These are phyloP conservation scores for Mesoclemmys tuberculata DNA, from an alignment of 2,113 vertebrate species.

Conservation along the genomic window DNA sequence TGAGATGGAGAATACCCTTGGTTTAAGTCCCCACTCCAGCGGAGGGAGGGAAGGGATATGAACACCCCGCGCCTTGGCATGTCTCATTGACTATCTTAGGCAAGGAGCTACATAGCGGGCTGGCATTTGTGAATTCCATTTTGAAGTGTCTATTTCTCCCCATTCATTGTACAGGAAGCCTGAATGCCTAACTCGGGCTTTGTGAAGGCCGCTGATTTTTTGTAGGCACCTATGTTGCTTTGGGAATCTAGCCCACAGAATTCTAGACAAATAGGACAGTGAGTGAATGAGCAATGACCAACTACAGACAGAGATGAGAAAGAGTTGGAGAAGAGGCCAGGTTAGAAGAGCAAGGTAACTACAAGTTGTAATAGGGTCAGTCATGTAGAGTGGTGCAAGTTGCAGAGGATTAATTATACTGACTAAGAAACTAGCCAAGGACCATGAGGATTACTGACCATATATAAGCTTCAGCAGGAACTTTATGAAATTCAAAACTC, in stretches of 20 bases:
- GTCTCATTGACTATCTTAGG: neutral
- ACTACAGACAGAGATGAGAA: neutral
- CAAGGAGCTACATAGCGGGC: neutral
- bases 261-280: neutral
- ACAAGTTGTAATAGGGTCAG: neutral
- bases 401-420: neutral
- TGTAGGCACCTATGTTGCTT: neutral
- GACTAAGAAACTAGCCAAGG: neutral
- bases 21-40: neutral
- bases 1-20: neutral
- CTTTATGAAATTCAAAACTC: neutral
- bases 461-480: neutral
- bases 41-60: no score
- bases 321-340: neutral
- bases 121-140: neutral
- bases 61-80: neutral
- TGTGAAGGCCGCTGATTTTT: neutral
- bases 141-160: neutral
- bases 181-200: neutral
- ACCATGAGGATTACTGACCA: neutral
- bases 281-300: neutral
- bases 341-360: neutral
- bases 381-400: neutral
- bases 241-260: neutral
- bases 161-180: neutral